Evolutionary conservation across 2,888 invertebrate species (phyloP).

Genomic region (Dryomyza anilis): DNA sequence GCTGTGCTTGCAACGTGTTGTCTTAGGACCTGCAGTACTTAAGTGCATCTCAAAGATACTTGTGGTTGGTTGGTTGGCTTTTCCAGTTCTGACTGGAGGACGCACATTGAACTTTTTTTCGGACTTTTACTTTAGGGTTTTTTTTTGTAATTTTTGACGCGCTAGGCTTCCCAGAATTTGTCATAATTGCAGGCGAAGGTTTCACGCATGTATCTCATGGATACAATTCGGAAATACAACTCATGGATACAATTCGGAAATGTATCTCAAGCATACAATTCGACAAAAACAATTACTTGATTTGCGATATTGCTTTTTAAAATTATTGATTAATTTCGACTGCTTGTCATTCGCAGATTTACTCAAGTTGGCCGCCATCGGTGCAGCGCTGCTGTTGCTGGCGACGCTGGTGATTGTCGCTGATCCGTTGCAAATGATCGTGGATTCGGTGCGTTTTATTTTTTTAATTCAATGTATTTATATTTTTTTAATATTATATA

Average conservation of each 20-base stretch:
- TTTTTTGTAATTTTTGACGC: not conserved
- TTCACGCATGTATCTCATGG: too few species aligned
- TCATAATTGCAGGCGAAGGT: constrained; percentile 3
- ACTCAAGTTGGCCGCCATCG: constrained; percentile 49
- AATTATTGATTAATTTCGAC: constrained; percentile 13
- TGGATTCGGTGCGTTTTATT: constrained; percentile 50
- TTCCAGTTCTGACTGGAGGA: constrained; percentile 3
- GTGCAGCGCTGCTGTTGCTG: constrained; percentile 49
- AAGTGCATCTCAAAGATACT: too few species aligned
- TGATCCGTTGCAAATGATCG: constrained; percentile 51
- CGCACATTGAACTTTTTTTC: constrained; percentile 21
- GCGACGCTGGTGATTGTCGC: constrained; percentile 47
- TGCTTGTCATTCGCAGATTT: constrained; percentile 43
- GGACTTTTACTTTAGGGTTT: not conserved
- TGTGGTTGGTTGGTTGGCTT: too few species aligned
- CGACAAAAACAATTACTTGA: too few species aligned
- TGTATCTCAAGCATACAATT: too few species aligned
- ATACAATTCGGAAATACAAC: too few species aligned
- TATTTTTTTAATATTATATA: too few species aligned
- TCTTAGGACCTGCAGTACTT: not conserved
- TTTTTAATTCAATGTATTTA: not conserved
- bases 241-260: too few species aligned
- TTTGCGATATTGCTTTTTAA: not conserved
- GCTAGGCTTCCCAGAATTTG: not conserved
- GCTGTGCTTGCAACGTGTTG: not conserved